These are phyloP conservation scores for Athalia cordata DNA, from an alignment of 2,888 invertebrate species.

Conservation along the genomic window DNA sequence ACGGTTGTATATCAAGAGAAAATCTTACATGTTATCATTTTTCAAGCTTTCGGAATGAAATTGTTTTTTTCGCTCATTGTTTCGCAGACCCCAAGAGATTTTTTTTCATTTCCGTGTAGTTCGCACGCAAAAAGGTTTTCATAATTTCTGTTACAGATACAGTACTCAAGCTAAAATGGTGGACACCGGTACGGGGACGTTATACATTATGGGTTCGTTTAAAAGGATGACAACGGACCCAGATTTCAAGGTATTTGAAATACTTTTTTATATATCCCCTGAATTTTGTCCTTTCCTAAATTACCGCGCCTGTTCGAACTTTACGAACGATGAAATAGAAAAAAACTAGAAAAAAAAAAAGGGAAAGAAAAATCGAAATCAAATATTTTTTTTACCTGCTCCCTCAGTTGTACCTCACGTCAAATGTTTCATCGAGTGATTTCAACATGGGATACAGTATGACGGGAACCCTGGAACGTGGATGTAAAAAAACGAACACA, in stretches of 20 bases:
- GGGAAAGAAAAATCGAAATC: not conserved
- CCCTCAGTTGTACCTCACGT: conserved; percentile 85
- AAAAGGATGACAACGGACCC: conserved; percentile 82
- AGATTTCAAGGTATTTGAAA: conserved; percentile 81
- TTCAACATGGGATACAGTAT: conserved; percentile 94
- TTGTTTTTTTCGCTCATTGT: no score
- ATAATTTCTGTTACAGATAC: conserved; percentile 75
- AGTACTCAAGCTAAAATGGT: conserved; percentile 88
- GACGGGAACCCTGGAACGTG: conserved; percentile 89
- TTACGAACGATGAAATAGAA: not conserved
- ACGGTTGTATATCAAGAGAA: no score
- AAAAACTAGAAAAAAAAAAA: not conserved
- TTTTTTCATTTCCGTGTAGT: no score
- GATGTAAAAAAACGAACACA: conserved; percentile 83
- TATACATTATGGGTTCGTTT: conserved; percentile 87
- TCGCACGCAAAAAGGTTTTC: not conserved
- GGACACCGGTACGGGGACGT: conserved; percentile 85
- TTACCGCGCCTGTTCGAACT: not conserved
- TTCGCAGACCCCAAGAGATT: not conserved
- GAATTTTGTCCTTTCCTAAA: not conserved
- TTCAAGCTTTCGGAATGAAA: no score
- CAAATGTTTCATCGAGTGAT: conserved; percentile 89
- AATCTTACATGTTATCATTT: no score
- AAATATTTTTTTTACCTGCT: not conserved
- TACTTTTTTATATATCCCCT: conserved; percentile 30